Evolutionary conservation across 2,113 vertebrate species (phyloP), one percentile per base, ranked within the genome.

Genomic region (Hirundichthys speculiger): DNA sequence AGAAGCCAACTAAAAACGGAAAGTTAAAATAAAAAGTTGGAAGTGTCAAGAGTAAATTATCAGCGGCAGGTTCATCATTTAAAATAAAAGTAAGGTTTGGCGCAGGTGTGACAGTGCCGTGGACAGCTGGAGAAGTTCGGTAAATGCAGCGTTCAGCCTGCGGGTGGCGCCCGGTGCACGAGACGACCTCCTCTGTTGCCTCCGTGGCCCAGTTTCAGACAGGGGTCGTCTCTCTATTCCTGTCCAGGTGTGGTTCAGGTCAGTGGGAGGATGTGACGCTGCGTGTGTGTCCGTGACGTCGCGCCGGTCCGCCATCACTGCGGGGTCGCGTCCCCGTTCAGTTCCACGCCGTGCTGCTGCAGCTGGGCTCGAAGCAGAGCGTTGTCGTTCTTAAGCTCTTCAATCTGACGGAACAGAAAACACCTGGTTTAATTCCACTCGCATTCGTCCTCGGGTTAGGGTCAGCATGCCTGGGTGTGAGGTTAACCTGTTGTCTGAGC

Each of bases 331-430:
- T 96, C 94, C 13, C 94, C 94, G 42, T 93, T 94, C 47, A 95
- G 62, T 79, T 96, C 94, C 38, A 97, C 89, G 69, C 94, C 94
- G 41, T 95, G 96, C 85, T 96, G 95, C 87, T 96, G 95, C 27
- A 97, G 90, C 90, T 97, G 95, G 1, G 94, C 94, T 25, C 94
- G 91, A n/a, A 97, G 94, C 63, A 97, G 87, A 4, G 96, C 93
- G 0, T 96, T 96, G 66, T 96, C 95, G 0, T 95, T 96, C 88
- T 96, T 96, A 74, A 96, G 89, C 46, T 96, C 95, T 76, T 96
- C 95, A 0, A 96, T 92, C 96, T 97, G 86, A 6, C 43, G 68
- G 10, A 2, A 53, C 3, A 25, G 27, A 18, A 21, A 15, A 13
- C 10, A 12, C 34, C 27, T 9, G 3, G 13, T 55, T 16, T 5